phyloP scores from a whole-genome alignment of 2,113 vertebrate genomes.

The Macquaria australasica region DNA sequence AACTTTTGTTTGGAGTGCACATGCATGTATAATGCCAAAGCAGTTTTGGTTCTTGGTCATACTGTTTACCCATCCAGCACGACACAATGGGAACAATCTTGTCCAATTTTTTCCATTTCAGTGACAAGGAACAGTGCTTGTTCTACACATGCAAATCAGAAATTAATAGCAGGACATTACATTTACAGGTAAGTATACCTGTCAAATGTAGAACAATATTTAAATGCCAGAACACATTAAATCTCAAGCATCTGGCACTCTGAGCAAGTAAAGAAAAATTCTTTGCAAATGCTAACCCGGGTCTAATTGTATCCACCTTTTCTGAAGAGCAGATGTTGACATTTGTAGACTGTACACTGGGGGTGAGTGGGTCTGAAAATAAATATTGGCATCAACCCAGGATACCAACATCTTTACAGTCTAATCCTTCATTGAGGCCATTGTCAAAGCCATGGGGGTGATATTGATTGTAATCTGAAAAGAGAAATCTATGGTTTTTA shows the following conservation, averaged over 20 bases:
- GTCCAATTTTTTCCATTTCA: background rate
- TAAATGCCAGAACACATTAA: slow-evolving; percentile 6
- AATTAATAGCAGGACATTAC: background rate
- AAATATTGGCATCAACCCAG: slow-evolving; percentile 68
- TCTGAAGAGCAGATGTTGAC: slow-evolving; percentile 56
- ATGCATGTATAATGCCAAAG: background rate
- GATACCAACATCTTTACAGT: slow-evolving; percentile 63
- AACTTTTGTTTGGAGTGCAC: slow-evolving; percentile 6
- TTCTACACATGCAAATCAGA: slow-evolving; percentile 3
- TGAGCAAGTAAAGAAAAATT: background rate
- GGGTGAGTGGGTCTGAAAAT: slow-evolving; percentile 49
- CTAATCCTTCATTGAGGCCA: slow-evolving; percentile 66
- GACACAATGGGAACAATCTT: background rate
- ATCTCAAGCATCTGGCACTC: background rate
- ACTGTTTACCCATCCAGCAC: background rate
- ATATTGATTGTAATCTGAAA: slow-evolving; percentile 75
- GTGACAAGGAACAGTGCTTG: background rate
- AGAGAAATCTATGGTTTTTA: slow-evolving; percentile 77
- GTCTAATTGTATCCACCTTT: slow-evolving; percentile 30
- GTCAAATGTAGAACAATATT: background rate
- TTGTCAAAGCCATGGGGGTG: slow-evolving; percentile 69
- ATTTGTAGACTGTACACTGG: slow-evolving; percentile 42
- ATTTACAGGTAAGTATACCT: background rate
- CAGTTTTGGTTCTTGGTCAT: background rate
- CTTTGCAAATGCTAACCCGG: background rate